Percentiles rank a stretch among this genome's conserved stretches.
These are phyloP conservation scores for Acanthopleura granulata DNA, from an alignment of 2,888 invertebrate genomes.

Conservation along the genomic window DNA sequence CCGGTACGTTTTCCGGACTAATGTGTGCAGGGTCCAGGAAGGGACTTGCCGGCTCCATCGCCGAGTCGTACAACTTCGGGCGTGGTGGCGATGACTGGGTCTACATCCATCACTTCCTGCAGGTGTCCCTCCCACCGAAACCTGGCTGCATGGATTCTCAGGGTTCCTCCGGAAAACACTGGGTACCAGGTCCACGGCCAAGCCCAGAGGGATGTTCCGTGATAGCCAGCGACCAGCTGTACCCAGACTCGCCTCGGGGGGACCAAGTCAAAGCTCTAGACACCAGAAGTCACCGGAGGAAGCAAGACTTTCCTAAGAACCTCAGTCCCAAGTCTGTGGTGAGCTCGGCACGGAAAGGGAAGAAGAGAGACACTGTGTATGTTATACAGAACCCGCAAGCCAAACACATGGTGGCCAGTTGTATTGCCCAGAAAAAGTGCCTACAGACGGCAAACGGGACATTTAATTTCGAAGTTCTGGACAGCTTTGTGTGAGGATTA, in stretches of 20 bases:
- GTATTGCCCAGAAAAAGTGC: background rate
- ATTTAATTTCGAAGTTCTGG: background rate
- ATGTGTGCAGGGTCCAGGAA: slow-evolving; percentile 26
- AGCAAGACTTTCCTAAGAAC: background rate
- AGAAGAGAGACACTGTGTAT: background rate
- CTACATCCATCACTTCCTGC: background rate
- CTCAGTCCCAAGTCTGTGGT: background rate
- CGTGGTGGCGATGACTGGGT: slow-evolving; percentile 39
- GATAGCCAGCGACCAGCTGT: background rate
- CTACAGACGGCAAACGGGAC: background rate
- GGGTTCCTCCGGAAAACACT: background rate
- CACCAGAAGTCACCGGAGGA: background rate
- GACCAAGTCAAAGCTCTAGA: background rate
- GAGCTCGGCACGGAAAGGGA: background rate
- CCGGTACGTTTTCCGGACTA: background rate
- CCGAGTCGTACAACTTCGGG: slow-evolving; percentile 51
- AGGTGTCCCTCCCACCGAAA: background rate
- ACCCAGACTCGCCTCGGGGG: background rate
- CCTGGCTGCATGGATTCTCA: background rate
- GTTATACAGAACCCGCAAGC: background rate
- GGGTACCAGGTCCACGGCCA: no score
- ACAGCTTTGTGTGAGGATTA: background rate
- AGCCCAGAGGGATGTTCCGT: background rate
- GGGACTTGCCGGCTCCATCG: slow-evolving; percentile 54
- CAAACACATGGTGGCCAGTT: background rate